Base-by-base conservation (phyloP, 2,797 vertebrate species). In the Tapera naevia region DNA sequence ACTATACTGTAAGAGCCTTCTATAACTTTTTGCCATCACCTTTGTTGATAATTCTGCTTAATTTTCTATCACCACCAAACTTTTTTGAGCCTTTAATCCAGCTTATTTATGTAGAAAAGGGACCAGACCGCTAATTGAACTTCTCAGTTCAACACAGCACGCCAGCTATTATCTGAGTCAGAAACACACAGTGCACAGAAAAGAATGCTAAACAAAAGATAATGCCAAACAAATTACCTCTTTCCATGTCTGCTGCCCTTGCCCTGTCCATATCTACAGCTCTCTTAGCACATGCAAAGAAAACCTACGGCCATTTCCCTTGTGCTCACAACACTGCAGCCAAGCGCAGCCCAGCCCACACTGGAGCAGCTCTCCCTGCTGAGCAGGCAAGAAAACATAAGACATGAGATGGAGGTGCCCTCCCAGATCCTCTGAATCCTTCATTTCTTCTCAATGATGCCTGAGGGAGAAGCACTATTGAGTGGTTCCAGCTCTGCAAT, bases 161-260 rank as follows among this genome's bases (percentile, higher is more conserved):
- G 43, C 56, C 72, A 85, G 81, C 51, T 89, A 80, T 73, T 80
- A 91, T 85, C 39, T 67, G 60, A 92, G 88, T 60, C 64, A 91
- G 79, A 87, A 92, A 87, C 45, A 91, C 0, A 0, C 64, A 54
- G 51, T 76, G 74, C 60, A 74, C 51, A 87, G 56, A 92, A 89
- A 88, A 32, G 51, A 95, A 91, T 32, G 53, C 61, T 66, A 83
- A 89, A 92, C 64, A 87, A 89, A 89, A 93, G 58, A 69, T 70
- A 86, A 27, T 13, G 33, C 83, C 88, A 91, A 93, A 74, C 57
- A 74, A 93, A 32, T 57, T 43, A 94, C 83, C 76, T 86, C 80
- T 86, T 80, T 93, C 76, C 45, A 74, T 0, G 33, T 51, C 80
- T 78, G 69, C 53, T 74, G 72, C 67, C 89, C 60, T 91, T 80